Base-by-base conservation (phyloP, 1,140 invertebrate species). In the Amyelois transitella region DNA sequence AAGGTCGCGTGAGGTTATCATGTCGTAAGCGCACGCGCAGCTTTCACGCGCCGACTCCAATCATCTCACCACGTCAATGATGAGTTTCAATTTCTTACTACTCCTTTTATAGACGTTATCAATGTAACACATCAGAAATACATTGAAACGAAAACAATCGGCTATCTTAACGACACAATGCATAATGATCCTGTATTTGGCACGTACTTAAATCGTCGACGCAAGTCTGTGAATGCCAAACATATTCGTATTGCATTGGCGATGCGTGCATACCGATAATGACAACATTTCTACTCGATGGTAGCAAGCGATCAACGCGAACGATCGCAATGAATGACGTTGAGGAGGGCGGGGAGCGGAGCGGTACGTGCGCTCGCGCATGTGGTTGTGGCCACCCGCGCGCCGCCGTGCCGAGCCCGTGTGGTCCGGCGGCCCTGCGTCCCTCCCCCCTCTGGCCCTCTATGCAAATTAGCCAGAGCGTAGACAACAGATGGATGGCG, bases 401-500 rank as follows among this genome's bases (percentile, higher is more conserved):
- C 68, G 74, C 68, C 68, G 60, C 73, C 62, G 69, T 69, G 69
- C 69, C 63, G 62, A 60, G 78, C 69, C 81, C 76, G 83, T 82
- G 81, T 84, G 83, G 81, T 83, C 83, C 73, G 72, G 68, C 73
- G 69, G 66, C 66, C 55, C 67, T 21, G 8, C 70, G 58, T 57
- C 60, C 62, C 70, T 60, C 75, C 51, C 50, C 70, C 58, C 58
- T 49, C 60, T 38, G 62, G 70, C 75, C 75, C 80, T 85, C 80
- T 83, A 87, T 87, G 83, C 83, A 86, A 87, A 87, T 87, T 87
- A 87, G 81, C 77, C 78, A 69, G 51, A 62, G 78, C 76, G 79
- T 81, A 84, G 79, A 86, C 81, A 87, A 85, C 81, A 87, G 81
- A 87, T 85, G 81, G 84, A 87, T 85, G 76, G 81, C 75, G 80